Evolutionary conservation across 1,140 invertebrate species (phyloP).

Genomic region (Drosophila elegans): DNA sequence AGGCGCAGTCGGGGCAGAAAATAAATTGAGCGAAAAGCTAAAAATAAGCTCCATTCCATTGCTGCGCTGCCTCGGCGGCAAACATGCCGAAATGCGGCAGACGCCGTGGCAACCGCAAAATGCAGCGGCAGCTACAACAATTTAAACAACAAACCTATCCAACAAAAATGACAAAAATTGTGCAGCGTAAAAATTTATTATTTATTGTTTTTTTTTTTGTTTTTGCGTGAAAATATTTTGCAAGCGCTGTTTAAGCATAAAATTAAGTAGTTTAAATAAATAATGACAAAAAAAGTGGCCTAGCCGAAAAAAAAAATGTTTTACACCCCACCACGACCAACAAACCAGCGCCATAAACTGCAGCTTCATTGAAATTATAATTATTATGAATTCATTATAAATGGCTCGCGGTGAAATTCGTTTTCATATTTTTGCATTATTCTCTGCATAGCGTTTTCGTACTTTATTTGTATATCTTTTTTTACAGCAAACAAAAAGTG

Average conservation of each 20-base stretch:
- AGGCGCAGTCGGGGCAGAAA: not conserved
- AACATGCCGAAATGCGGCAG: conserved; percentile 65
- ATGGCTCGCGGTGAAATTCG: conserved; percentile 18
- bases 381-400: conserved; percentile 47
- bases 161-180: conserved; percentile 35
- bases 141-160: conserved; percentile 8
- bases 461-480: conserved; percentile 48
- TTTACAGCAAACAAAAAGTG: conserved; percentile 60
- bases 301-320: conserved; percentile 51
- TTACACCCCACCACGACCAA: conserved; percentile 31
- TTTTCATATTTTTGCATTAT: conserved; percentile 8
- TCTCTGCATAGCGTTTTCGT: conserved; percentile 23
- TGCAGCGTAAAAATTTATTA: conserved; percentile 51
- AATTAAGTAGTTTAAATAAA: conserved; percentile 83
- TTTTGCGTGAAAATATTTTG: conserved; percentile 42
- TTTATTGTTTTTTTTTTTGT: conserved; percentile 53
- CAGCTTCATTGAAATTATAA: conserved; percentile 62
- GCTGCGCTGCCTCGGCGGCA: conserved; percentile 52
- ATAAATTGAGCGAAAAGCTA: conserved; percentile 57
- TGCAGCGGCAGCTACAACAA: conserved; percentile 36
- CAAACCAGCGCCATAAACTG: conserved; percentile 47
- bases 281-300: conserved; percentile 51
- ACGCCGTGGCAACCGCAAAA: conserved; percentile 61
- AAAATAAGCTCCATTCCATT: conserved; percentile 61
- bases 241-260: conserved; percentile 79